Base-by-base conservation (phyloP, 2,888 invertebrate species). In the Brassicogethes aeneus region DNA sequence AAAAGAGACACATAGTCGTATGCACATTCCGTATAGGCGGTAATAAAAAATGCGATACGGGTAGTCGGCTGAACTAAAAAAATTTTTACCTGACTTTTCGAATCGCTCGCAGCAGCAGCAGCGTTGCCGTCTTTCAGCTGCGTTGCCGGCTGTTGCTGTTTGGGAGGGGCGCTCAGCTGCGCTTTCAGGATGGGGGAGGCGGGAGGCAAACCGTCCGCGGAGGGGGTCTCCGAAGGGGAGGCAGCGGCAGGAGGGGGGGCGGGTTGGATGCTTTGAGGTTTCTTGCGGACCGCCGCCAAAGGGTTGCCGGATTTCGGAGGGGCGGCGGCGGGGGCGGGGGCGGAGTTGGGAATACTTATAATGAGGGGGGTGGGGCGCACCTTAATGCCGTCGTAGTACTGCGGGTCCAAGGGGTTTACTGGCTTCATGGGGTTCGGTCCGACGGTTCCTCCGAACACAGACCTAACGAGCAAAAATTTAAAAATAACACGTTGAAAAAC, bases 121-220 rank as follows among this genome's bases (percentile, higher is more conserved):
- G 61, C 54, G 54, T 5, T 10, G n/a, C n/a, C n/a, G n/a, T n/a
- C n/a, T n/a, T n/a, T n/a, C n/a, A n/a, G n/a, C n/a, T n/a, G n/a
- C 10, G 23, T 23, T 10, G 23, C 23, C 49, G 54, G 52, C 45
- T 52, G 71, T 66, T 75, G 23, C 43, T 66, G 71, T 66, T 75
- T 74, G 43, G 78, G 74, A 48, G 82, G 81, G 52, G 80, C 79
- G 55, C 86, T 86, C 54, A 88, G 72, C 68, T 88, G 87, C 54
- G 88, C 88, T 72, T 89, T 87, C 54, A 89, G 71, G 62, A 89
- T 89, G 7, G 87, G 85, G 34, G 86, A 86, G 17, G 82, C 75
- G 34, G 84, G 84, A 51, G 48, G 34, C 48, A 46, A 43, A 47
- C 39, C 13, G 44, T 42, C 29, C 37, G 37, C 13, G 31, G 39